Evolutionary conservation across 2,888 invertebrate genomes (phyloP).

Genomic region (Ceraclea dissimilis): DNA sequence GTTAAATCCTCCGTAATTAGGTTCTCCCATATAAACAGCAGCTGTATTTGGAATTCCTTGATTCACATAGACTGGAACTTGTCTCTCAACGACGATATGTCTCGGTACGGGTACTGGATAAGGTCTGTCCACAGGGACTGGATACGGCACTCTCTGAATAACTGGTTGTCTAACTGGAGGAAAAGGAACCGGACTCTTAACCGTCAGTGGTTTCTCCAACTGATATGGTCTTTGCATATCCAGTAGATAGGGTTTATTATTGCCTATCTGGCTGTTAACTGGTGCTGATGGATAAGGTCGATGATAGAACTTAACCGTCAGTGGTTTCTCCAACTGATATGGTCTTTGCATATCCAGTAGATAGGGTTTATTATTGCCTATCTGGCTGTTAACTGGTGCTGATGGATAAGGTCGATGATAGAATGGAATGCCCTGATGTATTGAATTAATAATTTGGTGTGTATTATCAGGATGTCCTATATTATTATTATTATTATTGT

Average conservation of each 20-base stretch:
- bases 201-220: constrained; percentile 7
- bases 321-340: constrained; percentile 8
- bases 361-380: too few species aligned
- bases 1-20: too few species aligned
- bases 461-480: neutral
- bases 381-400: neutral
- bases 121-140: constrained; percentile 43
- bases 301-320: constrained; percentile 16
- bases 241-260: constrained; percentile 40
- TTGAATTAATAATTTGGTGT: neutral
- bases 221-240: constrained; percentile 34
- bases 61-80: constrained; percentile 16
- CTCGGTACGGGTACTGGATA: constrained; percentile 40
- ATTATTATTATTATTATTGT: too few species aligned
- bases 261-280: neutral
- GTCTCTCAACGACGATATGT: constrained; percentile 15
- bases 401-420: too few species aligned
- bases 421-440: too few species aligned
- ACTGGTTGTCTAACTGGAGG: constrained; percentile 19
- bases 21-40: too few species aligned
- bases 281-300: too few species aligned
- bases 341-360: constrained; percentile 40
- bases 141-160: constrained; percentile 29
- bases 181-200: constrained; percentile 16
- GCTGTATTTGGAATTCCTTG: constrained; percentile 1